Evolutionary conservation across 1,140 invertebrate genomes (phyloP).

Genomic region (Danaus plexippus): DNA sequence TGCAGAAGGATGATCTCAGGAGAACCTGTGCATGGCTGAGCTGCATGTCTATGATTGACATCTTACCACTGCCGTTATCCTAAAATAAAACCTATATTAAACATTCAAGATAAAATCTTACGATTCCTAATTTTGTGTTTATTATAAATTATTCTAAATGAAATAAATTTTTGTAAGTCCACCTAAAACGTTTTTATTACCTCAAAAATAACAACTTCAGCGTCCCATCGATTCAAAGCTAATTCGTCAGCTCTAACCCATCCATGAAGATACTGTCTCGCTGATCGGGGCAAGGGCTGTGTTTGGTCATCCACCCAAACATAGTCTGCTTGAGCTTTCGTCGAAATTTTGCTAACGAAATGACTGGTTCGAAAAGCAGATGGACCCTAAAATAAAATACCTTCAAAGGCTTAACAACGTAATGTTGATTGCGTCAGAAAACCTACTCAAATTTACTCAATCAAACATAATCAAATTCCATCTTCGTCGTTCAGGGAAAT

Average conservation of each 20-base stretch:
- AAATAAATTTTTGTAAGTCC: neutral
- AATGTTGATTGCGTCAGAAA: no score
- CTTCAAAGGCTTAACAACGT: no score
- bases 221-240: conserved; percentile 40
- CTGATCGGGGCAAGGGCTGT: conserved; percentile 51
- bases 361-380: conserved; percentile 33
- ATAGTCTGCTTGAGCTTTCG: conserved; percentile 25
- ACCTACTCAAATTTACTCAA: no score
- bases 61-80: conserved; percentile 45
- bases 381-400: conserved; percentile 34
- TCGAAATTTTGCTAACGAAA: conserved; percentile 24
- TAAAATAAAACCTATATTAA: conserved; percentile 21
- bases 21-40: conserved; percentile 51
- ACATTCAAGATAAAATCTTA: neutral
- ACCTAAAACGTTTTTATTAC: conserved; percentile 15
- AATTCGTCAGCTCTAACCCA: conserved; percentile 54
- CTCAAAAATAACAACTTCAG: conserved; percentile 51
- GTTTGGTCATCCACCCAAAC: conserved; percentile 53
- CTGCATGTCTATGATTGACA: conserved; percentile 45
- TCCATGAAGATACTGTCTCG: conserved; percentile 38
- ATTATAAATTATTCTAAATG: no score
- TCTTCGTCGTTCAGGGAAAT: no score
- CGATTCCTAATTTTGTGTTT: no score
- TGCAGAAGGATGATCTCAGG: conserved; percentile 50
- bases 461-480: no score